phyloP scores from a whole-genome alignment of 2,113 vertebrate genomes.

The Bostrychus sinensis region DNA sequence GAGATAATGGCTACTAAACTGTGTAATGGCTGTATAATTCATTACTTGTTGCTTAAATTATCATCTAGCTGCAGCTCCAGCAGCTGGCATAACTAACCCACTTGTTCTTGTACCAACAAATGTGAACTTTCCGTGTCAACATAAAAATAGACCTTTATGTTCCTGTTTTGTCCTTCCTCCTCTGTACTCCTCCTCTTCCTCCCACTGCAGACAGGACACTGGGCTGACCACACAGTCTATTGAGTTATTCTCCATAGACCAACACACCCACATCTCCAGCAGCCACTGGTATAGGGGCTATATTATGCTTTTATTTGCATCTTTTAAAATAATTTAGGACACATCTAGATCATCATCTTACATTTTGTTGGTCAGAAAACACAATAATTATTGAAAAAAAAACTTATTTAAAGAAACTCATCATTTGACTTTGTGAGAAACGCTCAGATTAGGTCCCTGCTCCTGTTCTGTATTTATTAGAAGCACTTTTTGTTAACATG shows the following conservation, averaged over 20 bases:
- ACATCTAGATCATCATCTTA: no score
- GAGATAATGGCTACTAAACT: not conserved
- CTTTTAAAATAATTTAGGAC: no score
- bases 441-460: no score
- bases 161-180: conserved; percentile 10
- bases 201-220: conserved; percentile 10
- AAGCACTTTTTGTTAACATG: no score
- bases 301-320: no score
- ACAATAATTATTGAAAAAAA: no score
- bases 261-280: conserved; percentile 20
- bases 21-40: not conserved
- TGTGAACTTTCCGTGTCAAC: not conserved
- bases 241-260: conserved; percentile 16
- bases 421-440: no score
- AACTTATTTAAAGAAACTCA: no score
- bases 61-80: not conserved
- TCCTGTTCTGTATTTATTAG: not conserved
- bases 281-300: conserved; percentile 15
- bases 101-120: not conserved
- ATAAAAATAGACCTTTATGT: conserved; percentile 8
- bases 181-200: conserved; percentile 4
- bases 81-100: no score
- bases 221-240: conserved; percentile 16
- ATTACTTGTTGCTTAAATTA: not conserved
- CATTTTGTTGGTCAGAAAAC: no score